These are phyloP conservation scores for Drosophila navojoa DNA, from an alignment of 1,140 invertebrate species.

Conservation along the genomic window DNA sequence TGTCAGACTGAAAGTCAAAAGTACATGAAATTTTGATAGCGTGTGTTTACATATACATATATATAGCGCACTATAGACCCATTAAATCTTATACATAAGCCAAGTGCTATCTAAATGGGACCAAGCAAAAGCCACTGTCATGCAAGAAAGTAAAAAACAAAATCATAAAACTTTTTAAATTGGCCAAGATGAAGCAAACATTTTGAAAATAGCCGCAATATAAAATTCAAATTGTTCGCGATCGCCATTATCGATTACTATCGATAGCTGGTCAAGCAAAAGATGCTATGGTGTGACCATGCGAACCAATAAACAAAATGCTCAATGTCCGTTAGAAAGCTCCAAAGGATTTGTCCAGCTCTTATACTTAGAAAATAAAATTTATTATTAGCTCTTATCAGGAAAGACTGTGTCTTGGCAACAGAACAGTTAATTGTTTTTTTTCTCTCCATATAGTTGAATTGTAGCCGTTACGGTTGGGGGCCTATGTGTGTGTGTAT, in stretches of 20 bases:
- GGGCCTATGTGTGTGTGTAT: not conserved
- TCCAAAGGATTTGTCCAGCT: slow-evolving; percentile 9
- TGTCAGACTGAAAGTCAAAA: slow-evolving; percentile 65
- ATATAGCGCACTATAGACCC: not conserved
- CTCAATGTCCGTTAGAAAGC: slow-evolving; percentile 13
- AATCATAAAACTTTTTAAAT: slow-evolving; percentile 18
- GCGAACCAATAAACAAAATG: slow-evolving; percentile 1
- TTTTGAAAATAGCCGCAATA: not conserved
- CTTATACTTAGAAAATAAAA: not conserved
- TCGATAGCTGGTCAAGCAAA: slow-evolving; percentile 2
- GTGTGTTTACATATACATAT: not conserved
- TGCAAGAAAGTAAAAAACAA: not conserved
- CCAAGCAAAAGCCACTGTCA: not conserved
- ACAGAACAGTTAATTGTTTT: slow-evolving; percentile 36
- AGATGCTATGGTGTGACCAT: slow-evolving; percentile 11
- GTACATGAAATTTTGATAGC: slow-evolving; percentile 38
- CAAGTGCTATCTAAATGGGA: not conserved
- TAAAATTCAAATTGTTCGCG: not conserved
- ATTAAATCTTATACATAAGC: slow-evolving; percentile 29
- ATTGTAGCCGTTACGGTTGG: slow-evolving; percentile 6
- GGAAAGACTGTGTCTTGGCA: slow-evolving; percentile 1
- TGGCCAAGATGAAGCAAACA: not conserved
- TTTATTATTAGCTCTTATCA: slow-evolving; percentile 17
- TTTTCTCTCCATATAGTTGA: slow-evolving; percentile 30
- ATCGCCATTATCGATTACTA: slow-evolving; percentile 23